Conservation (phyloP, 1,140 invertebrate genomes). For the Drosophila nebulosa region DNA sequence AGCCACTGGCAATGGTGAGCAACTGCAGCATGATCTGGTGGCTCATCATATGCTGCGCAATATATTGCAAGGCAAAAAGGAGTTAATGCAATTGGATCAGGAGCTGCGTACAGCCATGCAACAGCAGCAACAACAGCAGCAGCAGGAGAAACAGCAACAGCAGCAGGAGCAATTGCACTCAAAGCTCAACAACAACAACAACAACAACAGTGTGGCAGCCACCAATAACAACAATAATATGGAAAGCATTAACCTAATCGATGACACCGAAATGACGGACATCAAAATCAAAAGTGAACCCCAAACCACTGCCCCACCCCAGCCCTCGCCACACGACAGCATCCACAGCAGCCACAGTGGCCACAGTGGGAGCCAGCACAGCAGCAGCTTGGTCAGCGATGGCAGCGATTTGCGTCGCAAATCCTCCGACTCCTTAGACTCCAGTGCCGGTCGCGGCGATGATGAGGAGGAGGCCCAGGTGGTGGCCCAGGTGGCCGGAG, state of each 20-base stretch:
- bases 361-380: constrained; percentile 28
- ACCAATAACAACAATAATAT: constrained; percentile 80
- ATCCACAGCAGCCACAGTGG: constrained; percentile 52
- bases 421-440: constrained; percentile 68
- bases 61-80: constrained; percentile 91
- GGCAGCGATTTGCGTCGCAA: constrained; percentile 63
- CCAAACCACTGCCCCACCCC: constrained; percentile 32
- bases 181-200: constrained; percentile 80
- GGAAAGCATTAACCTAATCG: constrained; percentile 72
- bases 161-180: constrained; percentile 82
- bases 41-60: constrained; percentile 91
- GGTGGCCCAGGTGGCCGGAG: background rate
- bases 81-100: constrained; percentile 85
- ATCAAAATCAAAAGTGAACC: constrained; percentile 78
- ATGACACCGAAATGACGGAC: constrained; percentile 67
- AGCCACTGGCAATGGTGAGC: constrained; percentile 65
- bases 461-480: constrained; percentile 46
- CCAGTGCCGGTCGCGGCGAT: constrained; percentile 24
- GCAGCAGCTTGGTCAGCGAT: constrained; percentile 56
- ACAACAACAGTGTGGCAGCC: constrained; percentile 71
- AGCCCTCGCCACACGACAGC: constrained; percentile 58
- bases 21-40: constrained; percentile 84
- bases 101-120: constrained; percentile 82
- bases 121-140: constrained; percentile 83
- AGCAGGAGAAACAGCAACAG: constrained; percentile 83